Evolutionary conservation across 2,888 invertebrate species (phyloP).

Genomic region (Himalopsyche kuldschensis): DNA sequence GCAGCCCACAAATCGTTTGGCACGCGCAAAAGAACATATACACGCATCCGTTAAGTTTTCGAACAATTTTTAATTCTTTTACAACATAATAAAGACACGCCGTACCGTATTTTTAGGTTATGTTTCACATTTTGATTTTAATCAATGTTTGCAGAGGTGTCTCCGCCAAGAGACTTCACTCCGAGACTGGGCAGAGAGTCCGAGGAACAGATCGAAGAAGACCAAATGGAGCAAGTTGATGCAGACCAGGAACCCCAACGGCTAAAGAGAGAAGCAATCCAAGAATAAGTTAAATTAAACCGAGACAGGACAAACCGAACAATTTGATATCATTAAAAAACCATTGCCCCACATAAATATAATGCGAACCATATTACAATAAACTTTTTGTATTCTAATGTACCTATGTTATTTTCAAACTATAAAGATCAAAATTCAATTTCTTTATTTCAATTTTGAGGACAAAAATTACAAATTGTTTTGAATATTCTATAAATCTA

Average conservation of each 20-base stretch:
- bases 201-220: slow-evolving; percentile 42
- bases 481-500: too few species aligned
- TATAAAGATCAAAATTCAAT: too few species aligned
- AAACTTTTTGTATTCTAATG: background rate
- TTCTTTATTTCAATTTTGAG: too few species aligned
- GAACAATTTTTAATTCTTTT: too few species aligned
- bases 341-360: background rate
- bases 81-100: too few species aligned
- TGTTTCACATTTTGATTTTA: background rate
- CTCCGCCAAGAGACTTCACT: slow-evolving; percentile 42
- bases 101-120: too few species aligned
- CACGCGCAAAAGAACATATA: too few species aligned
- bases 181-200: slow-evolving; percentile 47
- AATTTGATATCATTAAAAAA: background rate
- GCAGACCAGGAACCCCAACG: slow-evolving; percentile 2
- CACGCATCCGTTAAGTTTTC: too few species aligned
- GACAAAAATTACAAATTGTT: too few species aligned
- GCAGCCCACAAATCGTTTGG: too few species aligned
- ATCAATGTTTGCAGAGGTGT: slow-evolving; percentile 33
- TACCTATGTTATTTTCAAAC: background rate
- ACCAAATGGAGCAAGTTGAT: slow-evolving; percentile 24
- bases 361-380: background rate
- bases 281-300: background rate
- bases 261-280: background rate
- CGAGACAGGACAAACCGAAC: background rate